These are phyloP conservation scores for Pollachius pollachius DNA, from an alignment of 2,113 vertebrate species.

Conservation along the genomic window DNA sequence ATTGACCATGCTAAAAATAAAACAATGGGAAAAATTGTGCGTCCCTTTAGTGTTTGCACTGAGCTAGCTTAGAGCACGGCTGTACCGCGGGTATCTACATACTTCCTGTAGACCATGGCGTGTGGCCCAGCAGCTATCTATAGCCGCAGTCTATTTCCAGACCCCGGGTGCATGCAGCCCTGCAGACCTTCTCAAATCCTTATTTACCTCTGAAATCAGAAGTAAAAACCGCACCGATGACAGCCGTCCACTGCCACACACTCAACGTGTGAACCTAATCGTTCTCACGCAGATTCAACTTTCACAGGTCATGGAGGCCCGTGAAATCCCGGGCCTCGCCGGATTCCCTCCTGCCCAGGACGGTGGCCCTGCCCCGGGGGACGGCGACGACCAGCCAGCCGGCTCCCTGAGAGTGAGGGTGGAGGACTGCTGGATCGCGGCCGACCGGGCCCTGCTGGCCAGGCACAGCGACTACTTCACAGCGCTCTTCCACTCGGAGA, in stretches of 20 bases:
- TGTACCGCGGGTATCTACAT: no score
- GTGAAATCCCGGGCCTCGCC: constrained; percentile 30
- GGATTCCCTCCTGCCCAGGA: constrained; percentile 24
- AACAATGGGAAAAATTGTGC: not conserved
- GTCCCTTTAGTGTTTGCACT: no score
- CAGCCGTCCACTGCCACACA: constrained; percentile 9
- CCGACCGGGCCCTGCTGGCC: constrained; percentile 77
- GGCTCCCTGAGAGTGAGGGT: constrained; percentile 77
- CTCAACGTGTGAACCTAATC: constrained; percentile 10
- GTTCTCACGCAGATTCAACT: not conserved
- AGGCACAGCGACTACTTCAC: constrained; percentile 86
- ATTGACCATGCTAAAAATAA: not conserved
- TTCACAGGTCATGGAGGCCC: constrained; percentile 59
- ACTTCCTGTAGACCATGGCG: constrained; percentile 32
- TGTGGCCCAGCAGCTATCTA: constrained; percentile 67
- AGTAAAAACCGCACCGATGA: not conserved
- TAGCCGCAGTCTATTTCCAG: constrained; percentile 74
- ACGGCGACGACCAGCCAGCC: constrained; percentile 13
- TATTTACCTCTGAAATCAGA: constrained; percentile 43
- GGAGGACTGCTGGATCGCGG: constrained; percentile 79
- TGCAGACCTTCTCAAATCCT: constrained; percentile 49
- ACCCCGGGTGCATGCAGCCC: constrained; percentile 44
- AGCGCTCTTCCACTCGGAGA: constrained; percentile 90
- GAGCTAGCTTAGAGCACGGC: no score
- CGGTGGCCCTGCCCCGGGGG: constrained; percentile 19